Percentiles rank a stretch among this genome's conserved stretches.
Evolutionary conservation across 1,140 invertebrate genomes (phyloP).

Genomic region (Gonatopus flavifemur): DNA sequence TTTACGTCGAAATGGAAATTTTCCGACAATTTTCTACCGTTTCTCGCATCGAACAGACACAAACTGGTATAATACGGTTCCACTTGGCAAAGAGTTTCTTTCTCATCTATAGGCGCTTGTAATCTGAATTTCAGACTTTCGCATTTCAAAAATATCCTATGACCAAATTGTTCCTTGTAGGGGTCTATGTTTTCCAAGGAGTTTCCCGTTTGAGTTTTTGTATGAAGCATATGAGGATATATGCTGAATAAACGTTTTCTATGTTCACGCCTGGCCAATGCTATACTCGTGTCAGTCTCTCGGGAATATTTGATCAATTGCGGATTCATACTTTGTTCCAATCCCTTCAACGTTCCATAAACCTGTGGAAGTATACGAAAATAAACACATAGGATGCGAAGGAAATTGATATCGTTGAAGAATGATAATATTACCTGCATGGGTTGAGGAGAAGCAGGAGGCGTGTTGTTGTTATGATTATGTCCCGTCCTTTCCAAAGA

Average conservation of each 20-base stretch:
- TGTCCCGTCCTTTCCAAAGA: slow-evolving; percentile 66
- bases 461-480: slow-evolving; percentile 60
- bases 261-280: slow-evolving; percentile 75
- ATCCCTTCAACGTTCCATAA: slow-evolving; percentile 77
- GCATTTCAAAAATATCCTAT: slow-evolving; percentile 79
- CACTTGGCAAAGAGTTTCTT: slow-evolving; percentile 78
- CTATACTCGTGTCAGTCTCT: slow-evolving; percentile 85
- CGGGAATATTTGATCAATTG: slow-evolving; percentile 85
- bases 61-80: slow-evolving; percentile 90
- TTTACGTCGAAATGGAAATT: slow-evolving; percentile 93
- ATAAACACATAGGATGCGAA: background rate
- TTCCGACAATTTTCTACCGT: slow-evolving; percentile 85
- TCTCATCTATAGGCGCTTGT: slow-evolving; percentile 79
- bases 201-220: slow-evolving; percentile 45
- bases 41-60: slow-evolving; percentile 83
- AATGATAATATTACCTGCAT: slow-evolving; percentile 32
- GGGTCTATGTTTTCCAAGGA: slow-evolving; percentile 61
- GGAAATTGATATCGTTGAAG: background rate
- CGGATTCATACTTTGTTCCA: slow-evolving; percentile 89
- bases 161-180: slow-evolving; percentile 83
- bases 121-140: slow-evolving; percentile 79
- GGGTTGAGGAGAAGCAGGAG: slow-evolving; percentile 61
- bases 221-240: slow-evolving; percentile 63
- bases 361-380: slow-evolving; percentile 22
- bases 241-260: slow-evolving; percentile 71